phyloP scores from a whole-genome alignment of 1,140 invertebrate genomes.

The Carcinoscorpius rotundicauda region DNA sequence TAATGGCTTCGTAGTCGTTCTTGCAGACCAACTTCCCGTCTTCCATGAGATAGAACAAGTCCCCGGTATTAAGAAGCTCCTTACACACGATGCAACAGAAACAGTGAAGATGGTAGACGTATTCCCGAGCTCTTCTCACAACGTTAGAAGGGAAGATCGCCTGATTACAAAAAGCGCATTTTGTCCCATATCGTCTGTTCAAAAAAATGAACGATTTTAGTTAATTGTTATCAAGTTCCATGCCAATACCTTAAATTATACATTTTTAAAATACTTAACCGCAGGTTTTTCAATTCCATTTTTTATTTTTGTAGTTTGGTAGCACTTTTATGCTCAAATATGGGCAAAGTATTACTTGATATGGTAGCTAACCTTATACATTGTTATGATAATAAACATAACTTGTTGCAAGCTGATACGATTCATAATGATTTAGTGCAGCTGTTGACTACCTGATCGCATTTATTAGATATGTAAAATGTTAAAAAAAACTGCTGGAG shows the following conservation, averaged over 20 bases:
- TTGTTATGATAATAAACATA: too few species aligned
- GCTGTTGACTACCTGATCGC: too few species aligned
- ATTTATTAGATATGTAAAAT: too few species aligned
- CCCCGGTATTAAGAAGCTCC: slow-evolving; percentile 87
- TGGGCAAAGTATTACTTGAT: too few species aligned
- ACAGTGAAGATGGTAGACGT: slow-evolving; percentile 95
- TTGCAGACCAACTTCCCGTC: slow-evolving; percentile 95
- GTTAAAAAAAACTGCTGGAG: too few species aligned
- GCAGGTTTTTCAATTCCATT: slow-evolving; percentile 7
- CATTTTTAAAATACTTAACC: slow-evolving; percentile 12
- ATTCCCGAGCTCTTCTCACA: slow-evolving; percentile 80
- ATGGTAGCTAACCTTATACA: too few species aligned
- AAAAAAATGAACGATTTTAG: slow-evolving; percentile 17
- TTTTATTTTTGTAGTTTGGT: neutral
- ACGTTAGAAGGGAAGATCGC: slow-evolving; percentile 94
- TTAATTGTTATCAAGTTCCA: neutral
- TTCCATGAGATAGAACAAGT: slow-evolving; percentile 97
- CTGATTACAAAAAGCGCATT: slow-evolving; percentile 90
- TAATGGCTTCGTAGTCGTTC: slow-evolving; percentile 88
- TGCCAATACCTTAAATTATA: neutral
- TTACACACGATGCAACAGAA: slow-evolving; percentile 93
- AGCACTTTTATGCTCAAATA: too few species aligned
- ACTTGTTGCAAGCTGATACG: too few species aligned
- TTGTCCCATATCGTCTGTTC: slow-evolving; percentile 84
- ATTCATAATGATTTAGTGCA: too few species aligned